Evolutionary conservation across 2,888 invertebrate species (phyloP).

Genomic region (Drosophila peninsularis): DNA sequence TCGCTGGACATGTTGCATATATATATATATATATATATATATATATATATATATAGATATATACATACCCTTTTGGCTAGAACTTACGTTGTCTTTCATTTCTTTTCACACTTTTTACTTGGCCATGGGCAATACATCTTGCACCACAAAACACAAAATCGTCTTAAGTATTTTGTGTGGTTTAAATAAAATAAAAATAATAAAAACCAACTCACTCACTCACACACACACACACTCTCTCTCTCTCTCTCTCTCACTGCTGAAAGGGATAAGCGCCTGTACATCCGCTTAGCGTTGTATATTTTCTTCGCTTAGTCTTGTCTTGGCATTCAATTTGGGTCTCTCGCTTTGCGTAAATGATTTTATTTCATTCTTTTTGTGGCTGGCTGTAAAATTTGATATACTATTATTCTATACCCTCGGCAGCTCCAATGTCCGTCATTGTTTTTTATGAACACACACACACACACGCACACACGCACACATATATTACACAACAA

Average conservation of each 20-base stretch:
- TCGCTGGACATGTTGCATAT: slow-evolving; percentile 75
- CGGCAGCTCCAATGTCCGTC: slow-evolving; percentile 65
- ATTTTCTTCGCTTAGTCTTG: slow-evolving; percentile 57
- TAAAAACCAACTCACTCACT: slow-evolving; percentile 52
- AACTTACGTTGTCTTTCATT: slow-evolving; percentile 64
- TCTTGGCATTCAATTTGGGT: slow-evolving; percentile 68
- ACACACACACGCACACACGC: slow-evolving; percentile 36
- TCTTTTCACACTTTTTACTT: slow-evolving; percentile 72
- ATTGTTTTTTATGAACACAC: slow-evolving; percentile 73
- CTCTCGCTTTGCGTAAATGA: slow-evolving; percentile 74
- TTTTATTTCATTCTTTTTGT: slow-evolving; percentile 65
- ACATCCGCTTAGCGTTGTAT: slow-evolving; percentile 76
- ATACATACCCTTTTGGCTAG: slow-evolving; percentile 65
- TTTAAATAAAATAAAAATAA: slow-evolving; percentile 80
- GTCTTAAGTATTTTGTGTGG: slow-evolving; percentile 81
- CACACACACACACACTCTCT: slow-evolving; percentile 7
- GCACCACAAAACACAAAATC: slow-evolving; percentile 80
- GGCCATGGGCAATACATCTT: slow-evolving; percentile 77
- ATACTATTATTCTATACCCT: slow-evolving; percentile 76
- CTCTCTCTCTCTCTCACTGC: slow-evolving; percentile 9
- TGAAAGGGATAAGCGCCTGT: slow-evolving; percentile 74
- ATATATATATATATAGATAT: not conserved
- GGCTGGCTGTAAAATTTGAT: slow-evolving; percentile 69
- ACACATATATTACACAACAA: slow-evolving; percentile 46
- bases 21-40: not conserved